These are phyloP conservation scores for Phlogophora meticulosa DNA, from an alignment of 2,888 invertebrate species.

Conservation along the genomic window DNA sequence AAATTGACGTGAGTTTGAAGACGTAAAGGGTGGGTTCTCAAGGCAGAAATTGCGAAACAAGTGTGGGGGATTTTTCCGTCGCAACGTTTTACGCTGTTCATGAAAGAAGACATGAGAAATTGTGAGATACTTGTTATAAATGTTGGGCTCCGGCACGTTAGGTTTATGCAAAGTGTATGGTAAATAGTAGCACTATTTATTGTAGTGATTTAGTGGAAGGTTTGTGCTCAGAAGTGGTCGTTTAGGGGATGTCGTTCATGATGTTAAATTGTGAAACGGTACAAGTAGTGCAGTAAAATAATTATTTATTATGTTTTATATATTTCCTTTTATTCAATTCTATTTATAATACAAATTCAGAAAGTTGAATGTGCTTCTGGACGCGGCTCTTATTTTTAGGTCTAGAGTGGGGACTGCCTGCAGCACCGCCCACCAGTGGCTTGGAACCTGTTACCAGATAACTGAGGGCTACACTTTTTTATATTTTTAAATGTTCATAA, in stretches of 20 bases:
- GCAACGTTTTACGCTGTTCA: constrained; percentile 25
- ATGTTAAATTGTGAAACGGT: constrained; percentile 5
- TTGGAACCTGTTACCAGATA: too few species aligned
- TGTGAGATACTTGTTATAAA: constrained; percentile 49
- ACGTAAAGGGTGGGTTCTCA: constrained; percentile 15
- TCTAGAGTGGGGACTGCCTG: too few species aligned
- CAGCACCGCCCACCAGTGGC: too few species aligned
- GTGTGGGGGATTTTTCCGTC: constrained; percentile 17
- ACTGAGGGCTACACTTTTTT: too few species aligned
- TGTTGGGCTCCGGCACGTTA: constrained; percentile 29
- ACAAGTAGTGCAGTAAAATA: too few species aligned
- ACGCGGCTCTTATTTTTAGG: too few species aligned
- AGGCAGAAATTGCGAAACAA: constrained; percentile 17
- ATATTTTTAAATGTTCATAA: too few species aligned
- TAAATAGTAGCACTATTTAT: constrained; percentile 41
- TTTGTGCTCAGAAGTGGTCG: constrained; percentile 26
- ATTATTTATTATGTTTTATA: too few species aligned
- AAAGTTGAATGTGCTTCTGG: too few species aligned
- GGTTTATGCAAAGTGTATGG: constrained; percentile 45
- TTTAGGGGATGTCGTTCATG: constrained; percentile 13
- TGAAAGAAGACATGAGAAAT: constrained; percentile 40
- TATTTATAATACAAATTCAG: too few species aligned
- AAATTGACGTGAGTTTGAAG: constrained; percentile 41
- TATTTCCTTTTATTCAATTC: too few species aligned
- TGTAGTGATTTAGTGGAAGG: constrained; percentile 24